phyloP scores from a whole-genome alignment of 2,888 invertebrate species.

The Hetaerina titia region DNA sequence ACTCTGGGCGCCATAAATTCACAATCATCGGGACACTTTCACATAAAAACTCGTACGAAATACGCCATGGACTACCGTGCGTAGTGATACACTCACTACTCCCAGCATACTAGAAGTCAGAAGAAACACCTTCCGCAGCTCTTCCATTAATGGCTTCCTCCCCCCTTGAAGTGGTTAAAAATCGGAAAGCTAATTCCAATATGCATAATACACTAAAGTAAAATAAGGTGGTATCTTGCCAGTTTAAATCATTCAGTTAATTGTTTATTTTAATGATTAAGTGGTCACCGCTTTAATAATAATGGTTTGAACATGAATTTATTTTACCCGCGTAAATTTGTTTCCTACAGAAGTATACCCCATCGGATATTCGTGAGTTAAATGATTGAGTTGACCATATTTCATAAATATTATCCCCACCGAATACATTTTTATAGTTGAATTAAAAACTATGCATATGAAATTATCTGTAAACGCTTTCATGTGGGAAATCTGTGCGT shows the following conservation, averaged over 20 bases:
- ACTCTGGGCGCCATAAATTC: conserved; percentile 89
- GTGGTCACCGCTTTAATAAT: background rate
- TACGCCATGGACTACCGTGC: conserved; percentile 74
- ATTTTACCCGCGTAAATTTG: background rate
- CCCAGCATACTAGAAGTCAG: conserved; percentile 70
- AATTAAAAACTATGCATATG: too few relatives aligned
- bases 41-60: conserved; percentile 74
- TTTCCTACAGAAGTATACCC: background rate
- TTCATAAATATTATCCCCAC: too few relatives aligned
- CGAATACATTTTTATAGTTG: too few relatives aligned
- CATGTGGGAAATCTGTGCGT: too few relatives aligned
- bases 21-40: conserved; percentile 83
- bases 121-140: conserved; percentile 71
- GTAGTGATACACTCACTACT: conserved; percentile 72
- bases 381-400: too few relatives aligned
- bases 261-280: background rate
- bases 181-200: conserved; percentile 12
- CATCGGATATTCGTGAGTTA: too few relatives aligned
- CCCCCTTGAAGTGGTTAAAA: conserved; percentile 68
- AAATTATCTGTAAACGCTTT: too few relatives aligned
- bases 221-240: background rate
- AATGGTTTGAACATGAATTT: background rate
- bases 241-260: background rate
- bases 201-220: background rate
- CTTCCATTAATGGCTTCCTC: conserved; percentile 68